These are phyloP conservation scores for Cottoperca gobio DNA, from an alignment of 2,797 vertebrate genomes.

Conservation along the genomic window DNA sequence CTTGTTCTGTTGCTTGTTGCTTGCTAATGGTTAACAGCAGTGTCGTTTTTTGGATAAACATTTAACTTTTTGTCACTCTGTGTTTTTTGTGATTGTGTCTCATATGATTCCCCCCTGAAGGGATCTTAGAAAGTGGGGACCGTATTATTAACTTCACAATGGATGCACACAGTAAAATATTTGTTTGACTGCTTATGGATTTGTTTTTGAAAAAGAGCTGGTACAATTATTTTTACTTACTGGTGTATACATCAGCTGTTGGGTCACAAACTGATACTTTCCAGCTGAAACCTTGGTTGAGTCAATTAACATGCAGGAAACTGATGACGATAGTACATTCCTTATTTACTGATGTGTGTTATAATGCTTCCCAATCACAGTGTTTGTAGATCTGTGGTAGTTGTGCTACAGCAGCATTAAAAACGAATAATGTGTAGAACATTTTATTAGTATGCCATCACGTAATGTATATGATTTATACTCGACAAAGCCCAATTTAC, in stretches of 20 bases:
- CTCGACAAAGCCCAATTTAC: not conserved
- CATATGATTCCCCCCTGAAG: not conserved
- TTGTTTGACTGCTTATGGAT: not conserved
- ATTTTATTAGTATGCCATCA: no score
- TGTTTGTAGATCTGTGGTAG: not conserved
- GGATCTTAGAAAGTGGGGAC: not conserved
- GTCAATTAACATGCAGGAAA: not conserved
- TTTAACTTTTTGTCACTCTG: no score
- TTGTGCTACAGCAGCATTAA: not conserved
- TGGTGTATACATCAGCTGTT: not conserved
- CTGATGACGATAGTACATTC: not conserved
- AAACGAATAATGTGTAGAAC: not conserved
- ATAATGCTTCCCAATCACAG: not conserved
- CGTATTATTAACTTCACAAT: not conserved
- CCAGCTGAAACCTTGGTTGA: not conserved
- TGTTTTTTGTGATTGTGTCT: not conserved
- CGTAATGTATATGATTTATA: not conserved
- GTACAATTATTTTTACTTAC: not conserved
- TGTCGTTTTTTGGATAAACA: not conserved
- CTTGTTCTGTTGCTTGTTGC: not conserved
- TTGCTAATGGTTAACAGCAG: not conserved
- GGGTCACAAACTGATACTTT: not conserved
- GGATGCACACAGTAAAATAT: not conserved
- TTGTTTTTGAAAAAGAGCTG: not conserved
- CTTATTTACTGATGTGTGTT: not conserved